Conservation (phyloP, 2,888 invertebrate genomes). For the Cremastobaeus sp. region DNA sequence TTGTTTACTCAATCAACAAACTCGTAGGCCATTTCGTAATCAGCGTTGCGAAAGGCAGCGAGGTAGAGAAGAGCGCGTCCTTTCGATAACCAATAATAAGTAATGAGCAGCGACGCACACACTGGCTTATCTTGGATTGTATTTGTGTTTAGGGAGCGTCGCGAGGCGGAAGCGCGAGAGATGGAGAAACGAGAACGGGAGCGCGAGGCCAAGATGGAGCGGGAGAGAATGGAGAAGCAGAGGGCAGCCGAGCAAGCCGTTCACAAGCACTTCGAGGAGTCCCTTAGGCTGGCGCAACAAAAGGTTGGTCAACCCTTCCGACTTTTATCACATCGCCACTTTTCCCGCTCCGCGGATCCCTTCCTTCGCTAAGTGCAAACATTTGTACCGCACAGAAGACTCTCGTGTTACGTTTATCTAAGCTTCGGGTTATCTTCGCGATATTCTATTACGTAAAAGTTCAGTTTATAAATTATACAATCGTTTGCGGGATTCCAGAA, state of each 20-base stretch:
- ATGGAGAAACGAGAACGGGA: conserved; percentile 80
- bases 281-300: conserved; percentile 87
- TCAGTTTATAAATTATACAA: conserved; percentile 48
- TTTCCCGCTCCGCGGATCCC: no score
- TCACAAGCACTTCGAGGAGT: conserved; percentile 94
- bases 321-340: conserved; percentile 21
- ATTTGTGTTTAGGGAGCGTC: conserved; percentile 80
- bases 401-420: conserved; percentile 47
- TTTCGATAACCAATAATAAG: no score
- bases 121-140: conserved; percentile 40
- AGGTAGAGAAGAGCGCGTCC: no score
- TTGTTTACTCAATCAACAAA: no score
- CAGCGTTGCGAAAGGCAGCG: no score
- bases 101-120: conserved; percentile 18
- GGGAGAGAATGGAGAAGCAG: conserved; percentile 81
- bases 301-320: conserved; percentile 81
- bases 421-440: conserved; percentile 42
- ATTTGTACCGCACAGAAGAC: conserved; percentile 24
- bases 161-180: conserved; percentile 85
- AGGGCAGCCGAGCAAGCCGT: conserved; percentile 84
- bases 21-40: no score
- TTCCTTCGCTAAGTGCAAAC: conserved; percentile 41
- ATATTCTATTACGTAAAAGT: conserved; percentile 39
- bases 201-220: conserved; percentile 77
- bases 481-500: conserved; percentile 9